These are phyloP conservation scores for Xyliphius kryptos DNA, from an alignment of 2,113 vertebrate genomes.

Conservation along the genomic window DNA sequence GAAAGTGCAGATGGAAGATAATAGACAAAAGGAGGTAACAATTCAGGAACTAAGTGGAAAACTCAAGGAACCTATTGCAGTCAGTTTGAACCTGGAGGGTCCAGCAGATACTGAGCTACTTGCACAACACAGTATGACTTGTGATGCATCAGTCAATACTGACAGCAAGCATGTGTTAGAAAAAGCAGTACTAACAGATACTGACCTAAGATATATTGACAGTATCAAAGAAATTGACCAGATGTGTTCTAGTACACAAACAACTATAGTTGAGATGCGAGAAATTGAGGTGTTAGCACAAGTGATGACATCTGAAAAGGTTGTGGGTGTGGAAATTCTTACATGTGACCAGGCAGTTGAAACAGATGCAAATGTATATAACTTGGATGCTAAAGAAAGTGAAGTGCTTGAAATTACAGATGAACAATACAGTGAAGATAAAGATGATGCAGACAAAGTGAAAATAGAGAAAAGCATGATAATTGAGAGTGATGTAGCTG, in stretches of 20 bases:
- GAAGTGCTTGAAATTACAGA: neutral
- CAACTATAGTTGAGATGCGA: conserved; percentile 24
- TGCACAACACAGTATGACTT: conserved; percentile 26
- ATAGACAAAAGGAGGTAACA: conserved; percentile 70
- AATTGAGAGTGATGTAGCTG: conserved; percentile 35
- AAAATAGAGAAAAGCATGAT: no score
- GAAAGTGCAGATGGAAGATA: conserved; percentile 70
- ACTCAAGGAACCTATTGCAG: conserved; percentile 28
- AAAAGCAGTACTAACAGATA: conserved; percentile 58
- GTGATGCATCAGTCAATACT: conserved; percentile 57
- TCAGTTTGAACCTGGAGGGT: conserved; percentile 8
- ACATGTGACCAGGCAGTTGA: conserved; percentile 45
- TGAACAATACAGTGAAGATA: conserved; percentile 14
- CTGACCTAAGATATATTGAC: conserved; percentile 19
- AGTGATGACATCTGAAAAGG: neutral
- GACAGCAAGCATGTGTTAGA: conserved; percentile 53
- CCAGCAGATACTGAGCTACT: conserved; percentile 3
- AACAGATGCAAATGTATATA: conserved; percentile 21
- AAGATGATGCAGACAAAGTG: conserved; percentile 19
- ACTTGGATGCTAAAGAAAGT: neutral
- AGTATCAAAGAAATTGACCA: no score
- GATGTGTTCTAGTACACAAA: conserved; percentile 43
- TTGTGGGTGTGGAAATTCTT: conserved; percentile 26
- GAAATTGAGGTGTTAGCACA: conserved; percentile 36
- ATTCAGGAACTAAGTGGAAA: conserved; percentile 71